Percentiles rank a stretch among this genome's conserved stretches.
Evolutionary conservation across 1,140 invertebrate species (phyloP).

Genomic region (Musca domestica): DNA sequence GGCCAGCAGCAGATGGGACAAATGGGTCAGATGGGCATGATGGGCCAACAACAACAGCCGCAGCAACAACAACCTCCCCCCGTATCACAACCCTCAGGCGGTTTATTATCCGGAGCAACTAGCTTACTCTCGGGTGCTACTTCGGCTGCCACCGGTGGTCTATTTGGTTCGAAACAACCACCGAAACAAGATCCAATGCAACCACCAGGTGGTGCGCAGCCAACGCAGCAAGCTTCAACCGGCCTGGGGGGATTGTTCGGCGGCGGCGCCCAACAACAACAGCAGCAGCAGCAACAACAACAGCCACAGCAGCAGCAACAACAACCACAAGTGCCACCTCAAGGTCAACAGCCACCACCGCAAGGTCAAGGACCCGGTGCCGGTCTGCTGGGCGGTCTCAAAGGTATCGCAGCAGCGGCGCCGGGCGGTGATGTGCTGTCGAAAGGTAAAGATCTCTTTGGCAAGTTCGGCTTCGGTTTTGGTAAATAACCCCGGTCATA

Average conservation of each 20-base stretch:
- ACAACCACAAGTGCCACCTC: constrained; percentile 53
- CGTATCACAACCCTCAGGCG: constrained; percentile 45
- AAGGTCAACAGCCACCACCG: constrained; percentile 52
- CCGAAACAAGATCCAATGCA: constrained; percentile 53
- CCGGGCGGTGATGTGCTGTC: constrained; percentile 80
- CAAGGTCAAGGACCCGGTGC: constrained; percentile 47
- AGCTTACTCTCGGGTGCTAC: constrained; percentile 54
- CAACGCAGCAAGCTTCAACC: constrained; percentile 52
- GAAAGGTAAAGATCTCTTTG: constrained; percentile 89
- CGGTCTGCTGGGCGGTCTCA: constrained; percentile 48
- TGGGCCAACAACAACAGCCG: constrained; percentile 38
- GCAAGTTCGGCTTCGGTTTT: constrained; percentile 80
- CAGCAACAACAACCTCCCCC: constrained; percentile 52
- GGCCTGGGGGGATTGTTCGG: constrained; percentile 42
- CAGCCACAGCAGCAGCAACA: constrained; percentile 36
- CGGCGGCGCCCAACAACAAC: constrained; percentile 41
- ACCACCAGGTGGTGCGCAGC: constrained; percentile 53
- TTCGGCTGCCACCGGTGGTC: constrained; percentile 54
- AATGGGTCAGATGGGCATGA: constrained; percentile 38
- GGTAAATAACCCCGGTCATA: constrained; percentile 67
- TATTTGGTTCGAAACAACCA: constrained; percentile 54
- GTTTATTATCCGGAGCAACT: constrained; percentile 52
- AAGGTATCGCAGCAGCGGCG: constrained; percentile 68
- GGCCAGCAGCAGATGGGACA: constrained; percentile 35
- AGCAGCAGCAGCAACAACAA: constrained; percentile 31